phyloP scores from a whole-genome alignment of 1,140 invertebrate genomes.

The Diorhabda carinulata region DNA sequence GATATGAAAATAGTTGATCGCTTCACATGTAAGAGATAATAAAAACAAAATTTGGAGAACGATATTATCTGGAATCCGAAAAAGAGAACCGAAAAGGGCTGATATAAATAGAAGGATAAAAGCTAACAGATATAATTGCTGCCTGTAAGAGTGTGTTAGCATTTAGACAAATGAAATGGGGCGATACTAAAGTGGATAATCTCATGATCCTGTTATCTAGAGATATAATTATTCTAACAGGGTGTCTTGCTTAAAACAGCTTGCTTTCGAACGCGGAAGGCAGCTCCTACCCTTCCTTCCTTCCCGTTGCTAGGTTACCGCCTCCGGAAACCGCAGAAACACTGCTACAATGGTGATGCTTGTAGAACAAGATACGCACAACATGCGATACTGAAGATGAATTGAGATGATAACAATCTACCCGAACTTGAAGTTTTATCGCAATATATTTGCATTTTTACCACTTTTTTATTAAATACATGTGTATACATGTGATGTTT shows the following conservation, averaged over 20 bases:
- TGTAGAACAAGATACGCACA: slow-evolving; percentile 48
- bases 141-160: slow-evolving; percentile 43
- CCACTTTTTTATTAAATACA: no score
- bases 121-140: slow-evolving; percentile 15
- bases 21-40: neutral
- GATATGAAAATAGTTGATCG: neutral
- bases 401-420: slow-evolving; percentile 47
- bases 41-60: neutral
- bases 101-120: slow-evolving; percentile 1
- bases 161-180: slow-evolving; percentile 45
- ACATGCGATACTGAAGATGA: slow-evolving; percentile 46
- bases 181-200: slow-evolving; percentile 48
- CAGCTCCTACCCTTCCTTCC: slow-evolving; percentile 30
- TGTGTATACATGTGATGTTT: no score
- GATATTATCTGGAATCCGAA: neutral
- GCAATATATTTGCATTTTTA: neutral
- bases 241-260: slow-evolving; percentile 50
- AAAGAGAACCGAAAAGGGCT: neutral
- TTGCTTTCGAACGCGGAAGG: slow-evolving; percentile 40
- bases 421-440: slow-evolving; percentile 5
- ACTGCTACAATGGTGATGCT: slow-evolving; percentile 48
- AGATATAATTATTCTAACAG: slow-evolving; percentile 50
- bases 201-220: slow-evolving; percentile 49
- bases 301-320: slow-evolving; percentile 44
- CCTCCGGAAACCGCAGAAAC: slow-evolving; percentile 45